These are phyloP conservation scores for Keiferia lycopersicella DNA, from an alignment of 2,888 invertebrate genomes.

Conservation along the genomic window DNA sequence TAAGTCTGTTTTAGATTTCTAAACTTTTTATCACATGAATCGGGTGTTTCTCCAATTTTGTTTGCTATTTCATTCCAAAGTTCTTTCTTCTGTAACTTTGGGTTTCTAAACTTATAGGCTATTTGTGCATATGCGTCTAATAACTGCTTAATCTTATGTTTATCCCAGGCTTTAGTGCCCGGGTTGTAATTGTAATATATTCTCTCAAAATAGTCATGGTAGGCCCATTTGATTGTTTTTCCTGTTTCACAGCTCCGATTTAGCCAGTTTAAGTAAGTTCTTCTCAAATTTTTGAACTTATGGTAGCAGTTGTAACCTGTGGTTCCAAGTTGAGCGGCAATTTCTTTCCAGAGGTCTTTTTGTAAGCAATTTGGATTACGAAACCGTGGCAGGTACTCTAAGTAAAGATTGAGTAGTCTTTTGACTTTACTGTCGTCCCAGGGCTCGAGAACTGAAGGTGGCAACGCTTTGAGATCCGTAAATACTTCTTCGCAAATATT, in stretches of 20 bases:
- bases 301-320: slow-evolving; percentile 72
- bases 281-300: slow-evolving; percentile 71
- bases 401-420: slow-evolving; percentile 60
- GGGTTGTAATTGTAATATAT: slow-evolving; percentile 67
- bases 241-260: slow-evolving; percentile 58
- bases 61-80: slow-evolving; percentile 38
- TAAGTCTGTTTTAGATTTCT: slow-evolving; percentile 73
- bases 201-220: slow-evolving; percentile 67
- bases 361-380: slow-evolving; percentile 56
- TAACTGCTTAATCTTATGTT: slow-evolving; percentile 57
- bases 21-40: slow-evolving; percentile 62
- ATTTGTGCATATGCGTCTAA: slow-evolving; percentile 63
- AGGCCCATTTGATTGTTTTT: slow-evolving; percentile 67
- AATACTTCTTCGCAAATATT: slow-evolving; percentile 68
- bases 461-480: slow-evolving; percentile 61
- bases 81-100: slow-evolving; percentile 67
- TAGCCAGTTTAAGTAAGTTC: slow-evolving; percentile 65
- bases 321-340: slow-evolving; percentile 59
- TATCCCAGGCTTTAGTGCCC: slow-evolving; percentile 58
- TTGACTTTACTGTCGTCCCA: slow-evolving; percentile 70
- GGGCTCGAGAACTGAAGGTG: slow-evolving; percentile 55
- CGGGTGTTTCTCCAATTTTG: slow-evolving; percentile 33
- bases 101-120: slow-evolving; percentile 65
- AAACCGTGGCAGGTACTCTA: slow-evolving; percentile 64
- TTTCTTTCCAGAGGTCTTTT: slow-evolving; percentile 73